A percentile compares a stretch with the other conserved stretches of the same genome.
Conservation (phyloP, 2,797 vertebrate species). For the Amniataba percoides region DNA sequence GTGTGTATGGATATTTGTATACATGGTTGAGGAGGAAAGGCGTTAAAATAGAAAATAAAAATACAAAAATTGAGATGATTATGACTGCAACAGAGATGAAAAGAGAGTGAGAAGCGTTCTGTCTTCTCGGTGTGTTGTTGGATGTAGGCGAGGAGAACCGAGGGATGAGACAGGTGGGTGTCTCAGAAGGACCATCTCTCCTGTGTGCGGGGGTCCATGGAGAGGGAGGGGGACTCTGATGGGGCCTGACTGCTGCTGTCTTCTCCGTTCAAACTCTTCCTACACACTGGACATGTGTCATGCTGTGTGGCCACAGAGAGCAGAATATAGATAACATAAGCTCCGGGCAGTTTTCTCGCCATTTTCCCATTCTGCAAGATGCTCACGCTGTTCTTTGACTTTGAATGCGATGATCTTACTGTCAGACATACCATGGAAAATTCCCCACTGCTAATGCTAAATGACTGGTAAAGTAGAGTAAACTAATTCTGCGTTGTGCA, state of each 20-base stretch:
- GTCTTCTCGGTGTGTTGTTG: conserved; percentile 52
- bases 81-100: conserved; percentile 68
- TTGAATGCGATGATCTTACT: neutral
- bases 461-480: neutral
- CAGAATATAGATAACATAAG: conserved; percentile 30
- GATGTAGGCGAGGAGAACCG: conserved; percentile 46
- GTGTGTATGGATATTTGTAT: conserved; percentile 41
- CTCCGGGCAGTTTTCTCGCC: conserved; percentile 8
- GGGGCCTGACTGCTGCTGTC: conserved; percentile 89
- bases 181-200: conserved; percentile 97
- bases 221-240: conserved; percentile 87
- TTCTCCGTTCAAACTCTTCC: conserved; percentile 95
- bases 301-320: conserved; percentile 85
- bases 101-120: conserved; percentile 56
- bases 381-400: neutral
- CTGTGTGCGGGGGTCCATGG: conserved; percentile 90
- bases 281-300: conserved; percentile 97
- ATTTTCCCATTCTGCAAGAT: conserved; percentile 7
- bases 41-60: conserved; percentile 70
- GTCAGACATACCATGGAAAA: neutral
- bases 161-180: conserved; percentile 50
- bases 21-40: conserved; percentile 63
- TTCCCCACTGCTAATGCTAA: neutral
- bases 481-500: neutral
- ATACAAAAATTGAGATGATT: conserved; percentile 72